These are phyloP conservation scores for Orussus abietinus DNA, from an alignment of 1,140 invertebrate genomes.

Conservation along the genomic window DNA sequence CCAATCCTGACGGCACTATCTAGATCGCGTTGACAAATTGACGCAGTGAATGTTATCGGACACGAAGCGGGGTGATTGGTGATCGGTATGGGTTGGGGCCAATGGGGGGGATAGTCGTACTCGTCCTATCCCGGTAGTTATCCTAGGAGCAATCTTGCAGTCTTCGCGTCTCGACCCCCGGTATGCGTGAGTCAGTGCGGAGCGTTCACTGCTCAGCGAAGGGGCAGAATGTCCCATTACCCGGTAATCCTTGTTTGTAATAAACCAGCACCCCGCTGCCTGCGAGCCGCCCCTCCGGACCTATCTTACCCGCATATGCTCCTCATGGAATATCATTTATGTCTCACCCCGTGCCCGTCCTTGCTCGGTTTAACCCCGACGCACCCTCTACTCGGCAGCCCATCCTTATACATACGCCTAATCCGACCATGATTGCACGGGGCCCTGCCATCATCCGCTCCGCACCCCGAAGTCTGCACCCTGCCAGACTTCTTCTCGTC, in stretches of 20 bases:
- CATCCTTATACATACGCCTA: slow-evolving; percentile 42
- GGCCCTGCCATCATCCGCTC: slow-evolving; percentile 10
- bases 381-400: slow-evolving; percentile 8
- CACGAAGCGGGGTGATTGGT: background rate
- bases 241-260: slow-evolving; percentile 54
- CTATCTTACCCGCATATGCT: slow-evolving; percentile 49
- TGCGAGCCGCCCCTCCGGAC: slow-evolving; percentile 22
- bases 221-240: slow-evolving; percentile 50
- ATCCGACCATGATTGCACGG: slow-evolving; percentile 45
- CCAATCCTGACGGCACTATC: too few species aligned
- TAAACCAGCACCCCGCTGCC: slow-evolving; percentile 49
- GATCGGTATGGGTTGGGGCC: too few species aligned
- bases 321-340: slow-evolving; percentile 53
- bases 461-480: slow-evolving; percentile 14
- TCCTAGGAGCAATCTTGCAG: too few species aligned
- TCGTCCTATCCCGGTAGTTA: slow-evolving; percentile 10
- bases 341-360: slow-evolving; percentile 35
- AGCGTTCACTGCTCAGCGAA: slow-evolving; percentile 19
- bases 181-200: slow-evolving; percentile 9
- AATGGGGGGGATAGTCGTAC: too few species aligned
- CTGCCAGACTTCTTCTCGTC: slow-evolving; percentile 25
- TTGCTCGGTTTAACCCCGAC: slow-evolving; percentile 27
- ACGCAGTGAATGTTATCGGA: slow-evolving; percentile 22
- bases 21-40: slow-evolving; percentile 36
- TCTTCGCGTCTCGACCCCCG: slow-evolving; percentile 8